These are phyloP conservation scores for Sminthurinus signatus DNA, from an alignment of 1,140 invertebrate species.

Conservation along the genomic window DNA sequence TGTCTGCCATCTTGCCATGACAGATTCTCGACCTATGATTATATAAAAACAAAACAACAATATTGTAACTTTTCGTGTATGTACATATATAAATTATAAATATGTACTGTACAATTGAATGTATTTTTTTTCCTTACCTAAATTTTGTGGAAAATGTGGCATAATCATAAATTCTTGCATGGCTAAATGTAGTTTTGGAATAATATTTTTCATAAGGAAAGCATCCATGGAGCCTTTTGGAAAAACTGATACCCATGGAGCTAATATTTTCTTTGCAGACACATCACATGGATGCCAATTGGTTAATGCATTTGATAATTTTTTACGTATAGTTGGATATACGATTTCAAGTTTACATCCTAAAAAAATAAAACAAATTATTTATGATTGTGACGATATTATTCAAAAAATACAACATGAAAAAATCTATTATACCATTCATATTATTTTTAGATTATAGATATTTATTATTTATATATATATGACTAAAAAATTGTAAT, in stretches of 20 bases:
- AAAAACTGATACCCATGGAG: slow-evolving; percentile 86
- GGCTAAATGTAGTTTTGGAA: slow-evolving; percentile 77
- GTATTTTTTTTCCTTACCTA: too few relatives aligned
- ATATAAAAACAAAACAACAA: too few relatives aligned
- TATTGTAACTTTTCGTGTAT: too few relatives aligned
- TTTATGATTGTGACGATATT: too few relatives aligned
- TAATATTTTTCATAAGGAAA: slow-evolving; percentile 80
- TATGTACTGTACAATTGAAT: slow-evolving; percentile 12
- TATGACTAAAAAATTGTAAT: background rate
- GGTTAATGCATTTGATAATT: slow-evolving; percentile 75
- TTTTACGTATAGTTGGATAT: slow-evolving; percentile 82
- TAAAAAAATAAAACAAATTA: too few relatives aligned
- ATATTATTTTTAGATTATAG: slow-evolving; percentile 7
- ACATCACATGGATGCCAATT: slow-evolving; percentile 89
- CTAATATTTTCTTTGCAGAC: slow-evolving; percentile 84
- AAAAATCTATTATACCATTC: background rate
- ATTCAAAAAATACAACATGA: too few relatives aligned
- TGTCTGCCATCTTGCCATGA: too few relatives aligned
- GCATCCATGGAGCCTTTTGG: slow-evolving; percentile 70
- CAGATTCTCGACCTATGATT: too few relatives aligned
- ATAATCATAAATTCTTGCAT: slow-evolving; percentile 73
- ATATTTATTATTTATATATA: background rate
- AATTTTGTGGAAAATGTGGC: slow-evolving; percentile 65
- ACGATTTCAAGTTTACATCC: slow-evolving; percentile 62
- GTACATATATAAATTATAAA: background rate